Percentiles rank a stretch among this genome's conserved stretches.
Evolutionary conservation across 2,797 vertebrate genomes (phyloP).

Genomic region (Notolepis coatsorum): DNA sequence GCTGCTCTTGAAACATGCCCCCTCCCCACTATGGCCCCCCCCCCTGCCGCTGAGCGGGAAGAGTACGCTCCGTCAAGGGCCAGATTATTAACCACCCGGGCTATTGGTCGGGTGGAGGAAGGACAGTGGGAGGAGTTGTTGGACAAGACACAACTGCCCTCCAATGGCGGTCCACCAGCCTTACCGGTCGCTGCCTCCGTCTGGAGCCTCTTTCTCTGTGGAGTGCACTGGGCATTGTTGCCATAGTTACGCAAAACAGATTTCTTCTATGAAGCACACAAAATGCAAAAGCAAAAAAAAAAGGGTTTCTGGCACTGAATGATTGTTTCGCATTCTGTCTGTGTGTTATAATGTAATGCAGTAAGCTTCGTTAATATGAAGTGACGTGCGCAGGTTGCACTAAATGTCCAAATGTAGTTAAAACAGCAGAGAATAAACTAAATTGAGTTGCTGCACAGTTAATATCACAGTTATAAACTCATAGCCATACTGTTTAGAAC

Average conservation of each 20-base stretch:
- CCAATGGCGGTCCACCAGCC: slow-evolving; percentile 29
- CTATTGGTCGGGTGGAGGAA: slow-evolving; percentile 36
- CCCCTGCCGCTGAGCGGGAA: slow-evolving; percentile 44
- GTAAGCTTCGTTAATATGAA: slow-evolving; percentile 66
- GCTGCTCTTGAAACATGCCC: slow-evolving; percentile 54
- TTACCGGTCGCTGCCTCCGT: slow-evolving; percentile 23
- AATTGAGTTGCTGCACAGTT: slow-evolving; percentile 49
- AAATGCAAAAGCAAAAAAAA: slow-evolving; percentile 6
- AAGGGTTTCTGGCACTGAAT: slow-evolving; percentile 69
- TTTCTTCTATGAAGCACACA: not conserved
- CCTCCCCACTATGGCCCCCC: slow-evolving; percentile 64
- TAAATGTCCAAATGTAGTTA: slow-evolving; percentile 56
- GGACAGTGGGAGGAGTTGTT: slow-evolving; percentile 15
- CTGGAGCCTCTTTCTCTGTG: slow-evolving; percentile 67
- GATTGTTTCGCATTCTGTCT: slow-evolving; percentile 51
- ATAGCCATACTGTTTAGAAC: slow-evolving; percentile 50
- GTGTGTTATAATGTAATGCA: slow-evolving; percentile 50
- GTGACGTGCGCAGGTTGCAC: slow-evolving; percentile 61
- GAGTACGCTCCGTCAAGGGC: slow-evolving; percentile 53
- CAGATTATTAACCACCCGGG: slow-evolving; percentile 66
- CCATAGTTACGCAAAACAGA: slow-evolving; percentile 41
- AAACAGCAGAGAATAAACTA: slow-evolving; percentile 17
- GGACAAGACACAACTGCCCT: slow-evolving; percentile 15
- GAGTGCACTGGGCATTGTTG: slow-evolving; percentile 68
- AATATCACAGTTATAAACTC: slow-evolving; percentile 46